Conservation (phyloP, 1,140 invertebrate genomes). For the Acyrthosiphon pisum region DNA sequence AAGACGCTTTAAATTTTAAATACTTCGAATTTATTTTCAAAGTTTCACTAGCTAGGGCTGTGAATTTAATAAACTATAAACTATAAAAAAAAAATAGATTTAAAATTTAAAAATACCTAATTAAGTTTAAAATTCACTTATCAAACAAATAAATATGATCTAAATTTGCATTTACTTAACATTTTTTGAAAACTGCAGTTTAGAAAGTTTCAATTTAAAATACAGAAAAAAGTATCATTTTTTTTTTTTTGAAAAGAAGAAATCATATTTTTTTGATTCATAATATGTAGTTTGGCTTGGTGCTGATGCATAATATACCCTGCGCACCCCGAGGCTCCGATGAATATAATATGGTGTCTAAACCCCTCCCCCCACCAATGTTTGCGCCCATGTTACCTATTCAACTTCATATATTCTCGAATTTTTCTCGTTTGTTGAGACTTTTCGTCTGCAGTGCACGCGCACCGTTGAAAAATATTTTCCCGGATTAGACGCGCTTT, state of each 20-base stretch:
- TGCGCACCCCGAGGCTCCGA: no score
- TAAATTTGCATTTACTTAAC: no score
- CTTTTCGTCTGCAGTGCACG: background rate
- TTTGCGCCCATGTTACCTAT: background rate
- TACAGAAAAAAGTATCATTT: background rate
- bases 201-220: background rate
- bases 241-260: no score
- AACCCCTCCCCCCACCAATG: no score
- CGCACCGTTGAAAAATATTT: background rate
- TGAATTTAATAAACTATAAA: background rate
- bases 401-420: background rate
- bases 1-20: no score
- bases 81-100: background rate
- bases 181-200: background rate
- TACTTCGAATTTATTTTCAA: no score
- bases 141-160: no score
- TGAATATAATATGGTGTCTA: no score
- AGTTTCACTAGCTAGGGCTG: background rate
- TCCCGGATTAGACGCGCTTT: background rate
- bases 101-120: background rate
- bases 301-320: no score
- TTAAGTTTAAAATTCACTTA: no score
- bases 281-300: no score
- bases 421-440: background rate
- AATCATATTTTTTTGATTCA: no score